Evolutionary conservation across 2,888 invertebrate species (phyloP).

Genomic region (Ashinkailepas kermadecensis): DNA sequence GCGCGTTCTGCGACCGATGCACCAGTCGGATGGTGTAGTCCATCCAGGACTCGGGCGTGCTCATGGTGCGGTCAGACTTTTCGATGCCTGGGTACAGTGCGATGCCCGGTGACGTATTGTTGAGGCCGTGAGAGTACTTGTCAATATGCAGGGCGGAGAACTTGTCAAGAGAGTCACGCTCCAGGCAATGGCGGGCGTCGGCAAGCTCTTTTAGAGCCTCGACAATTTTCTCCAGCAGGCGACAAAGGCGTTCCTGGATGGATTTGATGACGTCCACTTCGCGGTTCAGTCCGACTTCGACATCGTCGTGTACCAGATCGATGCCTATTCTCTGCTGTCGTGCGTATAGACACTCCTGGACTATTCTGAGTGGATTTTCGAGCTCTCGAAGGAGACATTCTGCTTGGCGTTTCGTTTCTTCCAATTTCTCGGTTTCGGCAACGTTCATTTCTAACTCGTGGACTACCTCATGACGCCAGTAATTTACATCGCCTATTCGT

Average conservation of each 20-base stretch:
- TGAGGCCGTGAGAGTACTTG: conserved; percentile 74
- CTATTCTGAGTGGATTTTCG: neutral
- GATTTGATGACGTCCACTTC: conserved; percentile 75
- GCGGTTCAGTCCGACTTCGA: conserved; percentile 73
- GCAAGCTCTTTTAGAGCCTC: conserved; percentile 30
- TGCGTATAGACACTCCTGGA: neutral
- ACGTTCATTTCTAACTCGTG: conserved; percentile 58
- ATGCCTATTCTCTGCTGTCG: conserved; percentile 48
- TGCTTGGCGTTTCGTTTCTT: conserved; percentile 64
- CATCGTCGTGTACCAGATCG: conserved; percentile 83
- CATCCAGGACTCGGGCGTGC: conserved; percentile 73
- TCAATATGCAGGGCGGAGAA: conserved; percentile 79
- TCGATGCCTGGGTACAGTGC: conserved; percentile 83
- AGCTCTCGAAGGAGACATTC: conserved; percentile 75
- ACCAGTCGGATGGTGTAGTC: conserved; percentile 68
- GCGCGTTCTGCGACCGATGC: conserved; percentile 71
- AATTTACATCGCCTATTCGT: conserved; percentile 81
- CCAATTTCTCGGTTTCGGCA: conserved; percentile 65
- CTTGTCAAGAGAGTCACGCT: conserved; percentile 80
- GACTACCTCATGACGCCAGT: conserved; percentile 73
- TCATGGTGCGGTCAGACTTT: conserved; percentile 73
- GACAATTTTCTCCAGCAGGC: conserved; percentile 55
- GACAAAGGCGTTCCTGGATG: conserved; percentile 67
- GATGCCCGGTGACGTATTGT: conserved; percentile 68
- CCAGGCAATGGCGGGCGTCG: conserved; percentile 61